Conservation (phyloP, 2,113 vertebrate species). For the Pseudolaguvia tuberculata region DNA sequence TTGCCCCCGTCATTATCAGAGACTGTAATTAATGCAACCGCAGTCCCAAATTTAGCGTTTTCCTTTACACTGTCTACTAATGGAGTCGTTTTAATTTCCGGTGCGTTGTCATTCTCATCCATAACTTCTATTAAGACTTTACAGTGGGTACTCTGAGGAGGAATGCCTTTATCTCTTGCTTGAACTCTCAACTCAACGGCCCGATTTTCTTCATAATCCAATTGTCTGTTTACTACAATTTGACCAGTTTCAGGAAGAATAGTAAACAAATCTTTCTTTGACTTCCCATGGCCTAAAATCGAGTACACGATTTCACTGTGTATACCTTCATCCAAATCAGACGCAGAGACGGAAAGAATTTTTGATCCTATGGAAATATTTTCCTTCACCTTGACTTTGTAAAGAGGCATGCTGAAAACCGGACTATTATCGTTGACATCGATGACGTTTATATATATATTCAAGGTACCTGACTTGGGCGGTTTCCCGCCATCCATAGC, state of each 20-base stretch:
- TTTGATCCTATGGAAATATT: constrained; percentile 42
- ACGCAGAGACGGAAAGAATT: constrained; percentile 53
- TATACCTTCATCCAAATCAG: constrained; percentile 57
- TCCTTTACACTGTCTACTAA: constrained; percentile 65
- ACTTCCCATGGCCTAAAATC: constrained; percentile 62
- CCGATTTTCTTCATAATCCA: constrained; percentile 64
- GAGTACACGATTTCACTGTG: constrained; percentile 49
- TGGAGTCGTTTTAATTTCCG: constrained; percentile 67
- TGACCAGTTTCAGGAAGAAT: constrained; percentile 64
- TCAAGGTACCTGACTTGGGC: constrained; percentile 34
- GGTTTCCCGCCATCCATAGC: constrained; percentile 59
- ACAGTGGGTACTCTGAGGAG: constrained; percentile 47
- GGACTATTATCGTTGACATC: constrained; percentile 57
- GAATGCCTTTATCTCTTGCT: constrained; percentile 47
- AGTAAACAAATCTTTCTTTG: constrained; percentile 53
- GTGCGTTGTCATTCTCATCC: constrained; percentile 76
- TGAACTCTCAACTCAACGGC: constrained; percentile 51
- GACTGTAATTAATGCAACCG: constrained; percentile 71
- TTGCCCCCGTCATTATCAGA: constrained; percentile 69
- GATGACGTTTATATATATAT: constrained; percentile 44
- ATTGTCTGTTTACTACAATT: constrained; percentile 57
- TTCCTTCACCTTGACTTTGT: constrained; percentile 48
- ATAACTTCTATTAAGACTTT: constrained; percentile 73
- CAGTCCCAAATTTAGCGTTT: constrained; percentile 65
- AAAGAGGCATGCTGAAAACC: constrained; percentile 45